These are phyloP conservation scores for Pipa parva DNA, from an alignment of 2,113 vertebrate genomes.

Conservation along the genomic window DNA sequence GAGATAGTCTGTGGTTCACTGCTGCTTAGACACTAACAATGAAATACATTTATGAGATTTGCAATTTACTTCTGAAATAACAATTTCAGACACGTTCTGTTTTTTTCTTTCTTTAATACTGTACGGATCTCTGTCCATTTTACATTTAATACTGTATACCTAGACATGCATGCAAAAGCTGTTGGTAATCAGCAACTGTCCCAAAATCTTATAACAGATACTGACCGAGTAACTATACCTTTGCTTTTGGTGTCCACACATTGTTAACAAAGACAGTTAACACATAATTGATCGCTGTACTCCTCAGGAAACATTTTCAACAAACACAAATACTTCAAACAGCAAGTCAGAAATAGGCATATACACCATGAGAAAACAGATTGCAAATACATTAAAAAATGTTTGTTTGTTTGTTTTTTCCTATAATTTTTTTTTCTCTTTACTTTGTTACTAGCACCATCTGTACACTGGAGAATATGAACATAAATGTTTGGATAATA, in stretches of 20 bases:
- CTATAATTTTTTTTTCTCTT: constrained; percentile 52
- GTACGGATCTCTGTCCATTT: constrained; percentile 42
- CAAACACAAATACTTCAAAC: constrained; percentile 81
- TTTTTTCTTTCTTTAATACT: constrained; percentile 37
- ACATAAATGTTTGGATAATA: constrained; percentile 75
- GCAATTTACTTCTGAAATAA: too few relatives aligned
- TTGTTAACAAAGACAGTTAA: constrained; percentile 70
- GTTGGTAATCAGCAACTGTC: constrained; percentile 27
- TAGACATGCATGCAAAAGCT: constrained; percentile 41
- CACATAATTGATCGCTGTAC: constrained; percentile 77
- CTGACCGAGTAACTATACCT: constrained; percentile 21
- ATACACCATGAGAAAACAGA: constrained; percentile 73
- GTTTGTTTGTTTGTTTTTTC: constrained; percentile 50
- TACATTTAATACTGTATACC: constrained; percentile 43
- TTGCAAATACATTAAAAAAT: constrained; percentile 64
- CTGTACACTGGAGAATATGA: constrained; percentile 79
- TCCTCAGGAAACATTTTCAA: constrained; percentile 76
- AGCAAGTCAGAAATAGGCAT: constrained; percentile 70
- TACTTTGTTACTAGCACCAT: constrained; percentile 81
- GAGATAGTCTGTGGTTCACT: too few relatives aligned
- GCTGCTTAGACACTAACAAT: too few relatives aligned
- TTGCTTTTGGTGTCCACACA: constrained; percentile 72
- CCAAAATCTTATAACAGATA: constrained; percentile 28
- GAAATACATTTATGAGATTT: too few relatives aligned
- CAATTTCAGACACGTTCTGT: too few relatives aligned